phyloP scores from a whole-genome alignment of 2,888 invertebrate genomes.

The Helleia helle region DNA sequence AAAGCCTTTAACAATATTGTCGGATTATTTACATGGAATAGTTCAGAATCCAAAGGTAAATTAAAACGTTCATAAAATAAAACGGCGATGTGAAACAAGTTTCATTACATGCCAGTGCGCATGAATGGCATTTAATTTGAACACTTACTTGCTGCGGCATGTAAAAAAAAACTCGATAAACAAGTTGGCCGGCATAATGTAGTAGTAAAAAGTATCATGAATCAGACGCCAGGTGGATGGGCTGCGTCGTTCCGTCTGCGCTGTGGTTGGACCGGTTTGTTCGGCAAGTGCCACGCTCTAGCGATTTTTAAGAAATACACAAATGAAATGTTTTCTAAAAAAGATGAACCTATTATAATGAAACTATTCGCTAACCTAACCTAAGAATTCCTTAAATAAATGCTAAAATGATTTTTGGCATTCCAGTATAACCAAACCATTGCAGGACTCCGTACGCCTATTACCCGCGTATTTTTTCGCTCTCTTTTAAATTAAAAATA shows the following conservation, averaged over 20 bases:
- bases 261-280: conserved; percentile 23
- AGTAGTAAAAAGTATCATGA: conserved; percentile 28
- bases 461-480: too few species aligned
- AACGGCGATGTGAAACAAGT: conserved; percentile 15
- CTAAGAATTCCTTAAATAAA: too few species aligned
- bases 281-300: conserved; percentile 15
- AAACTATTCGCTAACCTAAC: too few species aligned
- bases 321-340: too few species aligned
- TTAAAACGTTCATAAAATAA: conserved; percentile 20
- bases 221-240: conserved; percentile 35
- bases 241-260: conserved; percentile 25
- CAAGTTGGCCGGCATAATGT: conserved; percentile 32
- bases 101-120: conserved; percentile 33
- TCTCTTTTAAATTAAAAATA: too few species aligned
- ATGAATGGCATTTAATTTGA: conserved; percentile 46
- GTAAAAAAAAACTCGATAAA: conserved; percentile 32
- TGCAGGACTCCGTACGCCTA: too few species aligned
- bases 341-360: too few species aligned
- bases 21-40: conserved; percentile 9
- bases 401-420: too few species aligned
- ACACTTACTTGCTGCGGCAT: conserved; percentile 28
- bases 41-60: conserved; percentile 12
- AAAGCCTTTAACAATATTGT: too few species aligned
- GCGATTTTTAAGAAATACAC: conserved; percentile 9
- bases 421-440: too few species aligned